Base-by-base conservation (phyloP, 2,113 vertebrate genomes). In the Natator depressus region DNA sequence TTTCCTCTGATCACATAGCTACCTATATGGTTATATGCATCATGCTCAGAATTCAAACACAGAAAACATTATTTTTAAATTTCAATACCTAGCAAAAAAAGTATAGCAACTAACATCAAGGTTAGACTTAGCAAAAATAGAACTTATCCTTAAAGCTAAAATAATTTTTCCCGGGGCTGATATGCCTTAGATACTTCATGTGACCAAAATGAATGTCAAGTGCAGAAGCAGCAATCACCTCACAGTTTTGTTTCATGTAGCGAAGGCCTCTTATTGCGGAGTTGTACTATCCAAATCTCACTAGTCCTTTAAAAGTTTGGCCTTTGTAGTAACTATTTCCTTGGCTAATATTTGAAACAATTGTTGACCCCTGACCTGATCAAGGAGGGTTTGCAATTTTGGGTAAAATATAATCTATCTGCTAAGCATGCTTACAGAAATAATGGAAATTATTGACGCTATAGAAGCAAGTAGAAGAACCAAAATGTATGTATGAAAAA, bases 291-390 rank as follows among this genome's bases (percentile, higher is more conserved):
- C 85, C 87, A 93, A 29, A 59, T 10, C 55, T 59, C 25, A 59
- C 4, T 19, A 47, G 35, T 89, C 29, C n/a, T 78, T 90, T 92
- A 55, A n/a, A 78, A 93, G 91, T 83, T 85, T 75, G 47, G 53
- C 25, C 29, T 91, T 25, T 59, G 85, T 94, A 84, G 87, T 88
- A 87, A 85, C 54, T 90, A 82, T 84, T 95, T 94, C 59, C 84
- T 84, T 91, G 59, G 80, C 49, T 91, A 89, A 84, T 75, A 80
- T 83, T 0, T 84, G 93, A 95, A 97, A 93, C 69, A 54, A 95
- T 29, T 62, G 27, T 62, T 62, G 59, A 62, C 29, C 29, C 59
- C 59, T 31, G 12, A 31, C 27, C 5, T 29, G 59, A 62, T 62
- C 29, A 31, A 16, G 29, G 59, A 62, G 29, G 29, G 29, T 62